Conservation (phyloP, 2,888 invertebrate genomes). For the Thecophora atra region DNA sequence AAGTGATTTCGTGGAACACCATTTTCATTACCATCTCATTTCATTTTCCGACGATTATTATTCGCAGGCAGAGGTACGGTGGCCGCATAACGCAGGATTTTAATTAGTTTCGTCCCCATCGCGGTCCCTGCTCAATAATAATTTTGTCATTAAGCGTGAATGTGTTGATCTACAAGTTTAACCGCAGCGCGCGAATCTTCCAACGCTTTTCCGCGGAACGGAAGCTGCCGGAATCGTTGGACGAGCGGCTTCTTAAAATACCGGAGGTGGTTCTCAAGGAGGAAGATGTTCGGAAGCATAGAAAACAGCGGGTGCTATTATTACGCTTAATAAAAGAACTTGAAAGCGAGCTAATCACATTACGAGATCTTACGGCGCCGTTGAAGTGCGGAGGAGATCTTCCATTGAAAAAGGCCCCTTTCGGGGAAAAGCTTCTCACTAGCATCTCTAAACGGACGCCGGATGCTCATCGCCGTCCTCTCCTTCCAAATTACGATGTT, state of each 20-base stretch:
- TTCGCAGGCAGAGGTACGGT: too few species aligned
- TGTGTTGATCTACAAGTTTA: conserved; percentile 34
- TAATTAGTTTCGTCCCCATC: conserved; percentile 29
- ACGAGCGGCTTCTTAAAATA: not conserved
- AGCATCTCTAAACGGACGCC: conserved; percentile 9
- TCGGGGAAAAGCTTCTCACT: not conserved
- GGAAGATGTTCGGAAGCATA: too few species aligned
- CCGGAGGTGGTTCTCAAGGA: not conserved
- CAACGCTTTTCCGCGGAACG: not conserved
- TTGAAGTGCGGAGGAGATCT: not conserved
- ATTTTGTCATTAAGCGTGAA: conserved; percentile 37
- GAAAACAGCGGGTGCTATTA: too few species aligned
- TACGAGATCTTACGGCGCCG: conserved; percentile 16
- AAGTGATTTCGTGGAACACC: not conserved
- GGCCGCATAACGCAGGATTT: conserved; percentile 17
- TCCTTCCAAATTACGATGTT: conserved; percentile 2
- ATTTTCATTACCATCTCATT: too few species aligned
- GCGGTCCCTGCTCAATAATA: conserved; percentile 14
- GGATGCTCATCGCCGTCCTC: not conserved
- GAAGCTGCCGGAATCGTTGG: not conserved
- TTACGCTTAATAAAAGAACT: conserved; percentile 24
- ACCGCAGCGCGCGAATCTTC: conserved; percentile 30
- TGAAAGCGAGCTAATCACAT: conserved; percentile 31
- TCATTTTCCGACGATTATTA: too few species aligned
- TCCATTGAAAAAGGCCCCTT: too few species aligned